A percentile compares a stretch with the other conserved stretches of the same genome.
These are phyloP conservation scores for Idaea straminata DNA, from an alignment of 2,888 invertebrate genomes.

Conservation along the genomic window DNA sequence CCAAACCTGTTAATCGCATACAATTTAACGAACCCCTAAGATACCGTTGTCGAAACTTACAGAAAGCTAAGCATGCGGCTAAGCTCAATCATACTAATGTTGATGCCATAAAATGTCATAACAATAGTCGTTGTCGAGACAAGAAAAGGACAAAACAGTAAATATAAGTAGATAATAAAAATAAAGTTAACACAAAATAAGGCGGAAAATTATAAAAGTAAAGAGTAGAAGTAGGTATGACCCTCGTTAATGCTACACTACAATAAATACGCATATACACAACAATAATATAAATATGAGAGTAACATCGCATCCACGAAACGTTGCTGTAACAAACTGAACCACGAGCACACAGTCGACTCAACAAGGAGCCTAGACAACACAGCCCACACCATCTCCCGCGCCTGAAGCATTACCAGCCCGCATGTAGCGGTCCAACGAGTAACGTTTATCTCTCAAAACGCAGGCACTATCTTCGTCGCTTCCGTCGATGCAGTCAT, in stretches of 20 bases:
- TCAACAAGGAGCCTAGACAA: slow-evolving; percentile 14
- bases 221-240: background rate
- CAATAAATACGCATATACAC: slow-evolving; percentile 1
- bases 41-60: background rate
- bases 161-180: background rate
- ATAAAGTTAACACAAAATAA: background rate
- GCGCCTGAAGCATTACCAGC: slow-evolving; percentile 37
- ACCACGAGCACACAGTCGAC: slow-evolving; percentile 8
- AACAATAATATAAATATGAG: background rate
- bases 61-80: background rate
- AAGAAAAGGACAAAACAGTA: background rate
- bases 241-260: background rate
- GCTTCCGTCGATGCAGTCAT: slow-evolving; percentile 82
- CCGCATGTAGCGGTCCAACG: slow-evolving; percentile 28
- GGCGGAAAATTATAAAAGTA: slow-evolving; percentile 2
- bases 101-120: background rate
- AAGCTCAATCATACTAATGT: background rate
- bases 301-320: slow-evolving; percentile 16
- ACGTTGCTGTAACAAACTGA: slow-evolving; percentile 22
- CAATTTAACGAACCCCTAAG: background rate
- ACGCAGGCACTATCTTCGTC: slow-evolving; percentile 81
- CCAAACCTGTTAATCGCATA: background rate
- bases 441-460: slow-evolving; percentile 63
- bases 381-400: slow-evolving; percentile 33
- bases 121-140: background rate